phyloP scores from a whole-genome alignment of 2,888 invertebrate species.

The Eurytoma californica region DNA sequence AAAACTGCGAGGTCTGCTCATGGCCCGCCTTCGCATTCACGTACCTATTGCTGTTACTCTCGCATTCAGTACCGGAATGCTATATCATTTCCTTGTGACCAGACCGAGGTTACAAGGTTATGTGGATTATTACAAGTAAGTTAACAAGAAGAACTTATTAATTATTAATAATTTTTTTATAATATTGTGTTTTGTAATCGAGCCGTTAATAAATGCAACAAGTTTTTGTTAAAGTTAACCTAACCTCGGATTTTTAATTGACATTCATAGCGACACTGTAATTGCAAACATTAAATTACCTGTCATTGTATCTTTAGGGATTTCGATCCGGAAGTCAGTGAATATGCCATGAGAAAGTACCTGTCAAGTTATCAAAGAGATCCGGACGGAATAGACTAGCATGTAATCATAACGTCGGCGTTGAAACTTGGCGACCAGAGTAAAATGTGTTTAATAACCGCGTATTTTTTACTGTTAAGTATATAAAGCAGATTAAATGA shows the following conservation, averaged over 20 bases:
- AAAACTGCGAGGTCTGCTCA: slow-evolving; percentile 3
- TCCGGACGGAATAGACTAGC: too few species aligned
- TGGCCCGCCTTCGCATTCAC: too few species aligned
- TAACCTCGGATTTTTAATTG: background rate
- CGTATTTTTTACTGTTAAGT: slow-evolving; percentile 4
- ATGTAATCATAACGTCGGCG: too few species aligned
- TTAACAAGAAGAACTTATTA: background rate
- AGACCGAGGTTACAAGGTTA: background rate
- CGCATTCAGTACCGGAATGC: background rate
- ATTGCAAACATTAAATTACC: too few species aligned
- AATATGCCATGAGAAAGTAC: slow-evolving; percentile 11
- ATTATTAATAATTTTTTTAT: background rate
- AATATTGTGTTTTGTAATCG: background rate
- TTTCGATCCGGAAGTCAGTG: slow-evolving; percentile 31
- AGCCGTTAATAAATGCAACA: too few species aligned
- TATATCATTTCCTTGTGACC: background rate
- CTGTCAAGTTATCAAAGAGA: background rate
- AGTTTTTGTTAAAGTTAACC: background rate
- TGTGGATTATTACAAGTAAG: slow-evolving; percentile 35
- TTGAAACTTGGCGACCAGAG: too few species aligned
- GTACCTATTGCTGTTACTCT: background rate
- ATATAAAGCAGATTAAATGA: slow-evolving; percentile 27
- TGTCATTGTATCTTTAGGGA: slow-evolving; percentile 17
- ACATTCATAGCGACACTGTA: background rate
- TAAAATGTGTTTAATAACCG: too few species aligned